phyloP scores from a whole-genome alignment of 2,797 vertebrate species.

The Ceyx erithaca region DNA sequence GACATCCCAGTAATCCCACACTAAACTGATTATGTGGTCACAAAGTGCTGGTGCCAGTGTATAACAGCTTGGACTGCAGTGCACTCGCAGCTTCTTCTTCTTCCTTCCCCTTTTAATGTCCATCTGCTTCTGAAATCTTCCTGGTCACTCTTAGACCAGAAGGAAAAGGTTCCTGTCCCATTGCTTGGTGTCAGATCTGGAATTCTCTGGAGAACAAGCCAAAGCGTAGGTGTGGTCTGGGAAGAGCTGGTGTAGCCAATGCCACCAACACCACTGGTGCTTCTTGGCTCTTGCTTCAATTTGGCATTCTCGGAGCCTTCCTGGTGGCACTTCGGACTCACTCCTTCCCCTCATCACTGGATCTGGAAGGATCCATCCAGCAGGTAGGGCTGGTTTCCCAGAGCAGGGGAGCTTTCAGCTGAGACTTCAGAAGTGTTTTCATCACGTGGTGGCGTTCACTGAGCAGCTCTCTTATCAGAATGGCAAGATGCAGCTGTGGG shows the following conservation, averaged over 20 bases:
- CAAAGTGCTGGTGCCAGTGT: background rate
- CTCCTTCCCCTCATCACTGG: fast-evolving
- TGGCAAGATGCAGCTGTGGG: background rate
- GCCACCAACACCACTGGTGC: fast-evolving
- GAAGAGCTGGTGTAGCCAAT: fast-evolving
- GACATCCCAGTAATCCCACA: background rate
- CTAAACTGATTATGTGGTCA: background rate
- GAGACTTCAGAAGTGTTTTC: background rate
- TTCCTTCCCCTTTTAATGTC: background rate
- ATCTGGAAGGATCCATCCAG: background rate
- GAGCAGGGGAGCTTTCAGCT: background rate
- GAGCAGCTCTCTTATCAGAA: background rate
- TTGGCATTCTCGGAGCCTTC: background rate
- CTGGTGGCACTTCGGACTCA: background rate
- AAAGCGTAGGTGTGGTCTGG: fast-evolving
- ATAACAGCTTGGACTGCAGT: background rate
- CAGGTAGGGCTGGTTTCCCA: background rate
- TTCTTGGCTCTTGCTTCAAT: fast-evolving
- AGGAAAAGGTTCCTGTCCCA: background rate
- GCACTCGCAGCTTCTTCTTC: background rate
- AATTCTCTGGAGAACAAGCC: background rate
- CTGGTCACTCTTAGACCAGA: background rate
- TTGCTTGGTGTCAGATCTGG: background rate
- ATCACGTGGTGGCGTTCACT: background rate
- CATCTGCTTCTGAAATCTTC: background rate